phyloP scores from a whole-genome alignment of 1,140 invertebrate genomes.

The Dinoponera quadriceps region DNA sequence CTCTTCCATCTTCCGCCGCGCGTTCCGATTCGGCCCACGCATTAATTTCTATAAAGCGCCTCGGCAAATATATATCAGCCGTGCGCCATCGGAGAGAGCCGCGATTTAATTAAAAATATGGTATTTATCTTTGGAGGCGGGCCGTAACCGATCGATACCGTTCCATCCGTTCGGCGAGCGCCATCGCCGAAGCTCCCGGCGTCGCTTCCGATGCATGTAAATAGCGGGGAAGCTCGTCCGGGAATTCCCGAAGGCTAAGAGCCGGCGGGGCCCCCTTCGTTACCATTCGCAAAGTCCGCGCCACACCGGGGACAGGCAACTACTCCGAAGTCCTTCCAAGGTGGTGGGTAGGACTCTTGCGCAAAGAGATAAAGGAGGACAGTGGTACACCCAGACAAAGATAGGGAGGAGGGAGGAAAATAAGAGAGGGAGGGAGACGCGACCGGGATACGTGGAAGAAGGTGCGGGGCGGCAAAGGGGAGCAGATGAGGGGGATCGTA shows the following conservation, averaged over 20 bases:
- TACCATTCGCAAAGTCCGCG: constrained; percentile 59
- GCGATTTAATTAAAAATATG: constrained; percentile 61
- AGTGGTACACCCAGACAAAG: background rate
- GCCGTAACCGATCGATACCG: constrained; percentile 52
- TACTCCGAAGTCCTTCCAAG: constrained; percentile 45
- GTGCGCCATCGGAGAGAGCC: constrained; percentile 11
- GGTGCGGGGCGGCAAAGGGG: constrained; percentile 8
- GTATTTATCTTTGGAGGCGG: constrained; percentile 57
- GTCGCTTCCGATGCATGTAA: constrained; percentile 60
- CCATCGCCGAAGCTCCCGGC: constrained; percentile 57
- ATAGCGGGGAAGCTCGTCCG: constrained; percentile 55
- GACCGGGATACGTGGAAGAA: background rate
- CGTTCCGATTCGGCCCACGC: constrained; percentile 23
- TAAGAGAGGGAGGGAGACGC: background rate
- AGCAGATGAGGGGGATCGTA: constrained; percentile 75
- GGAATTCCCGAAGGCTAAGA: constrained; percentile 60
- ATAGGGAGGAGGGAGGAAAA: no score
- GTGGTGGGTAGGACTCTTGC: constrained; percentile 16
- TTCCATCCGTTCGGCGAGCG: constrained; percentile 53
- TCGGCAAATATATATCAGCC: constrained; percentile 52
- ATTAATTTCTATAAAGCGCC: constrained; percentile 57
- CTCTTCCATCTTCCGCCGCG: constrained; percentile 9
- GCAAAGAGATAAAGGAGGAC: constrained; percentile 41
- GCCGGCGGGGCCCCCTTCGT: constrained; percentile 45
- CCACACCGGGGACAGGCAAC: constrained; percentile 53